Evolutionary conservation across 2,888 invertebrate genomes (phyloP).

Genomic region (Nymphalis urticae): DNA sequence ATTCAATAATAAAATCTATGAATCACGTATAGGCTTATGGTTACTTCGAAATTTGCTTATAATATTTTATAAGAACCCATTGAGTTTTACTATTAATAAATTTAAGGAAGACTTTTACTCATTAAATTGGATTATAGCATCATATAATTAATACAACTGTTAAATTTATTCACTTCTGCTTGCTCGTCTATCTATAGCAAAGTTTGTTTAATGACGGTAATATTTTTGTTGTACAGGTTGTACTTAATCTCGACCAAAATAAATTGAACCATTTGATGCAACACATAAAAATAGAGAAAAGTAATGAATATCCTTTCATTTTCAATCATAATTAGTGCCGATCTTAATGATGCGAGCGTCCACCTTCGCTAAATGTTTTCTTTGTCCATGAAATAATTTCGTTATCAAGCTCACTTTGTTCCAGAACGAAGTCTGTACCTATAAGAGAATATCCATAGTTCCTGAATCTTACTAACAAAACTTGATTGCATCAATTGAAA

Average conservation of each 20-base stretch:
- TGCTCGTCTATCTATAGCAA: background rate
- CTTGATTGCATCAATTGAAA: conserved; percentile 35
- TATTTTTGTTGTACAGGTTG: background rate
- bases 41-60: no score
- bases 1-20: no score
- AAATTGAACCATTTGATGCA: background rate
- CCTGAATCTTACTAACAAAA: conserved; percentile 14
- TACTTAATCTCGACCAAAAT: no score
- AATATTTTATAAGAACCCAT: no score
- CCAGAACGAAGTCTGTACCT: conserved; percentile 14
- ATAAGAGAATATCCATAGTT: conserved; percentile 8
- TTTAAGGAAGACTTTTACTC: no score
- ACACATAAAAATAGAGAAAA: background rate
- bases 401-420: conserved; percentile 28
- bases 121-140: no score
- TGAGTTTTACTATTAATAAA: no score
- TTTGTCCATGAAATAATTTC: conserved; percentile 38
- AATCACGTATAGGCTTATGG: no score
- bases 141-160: background rate
- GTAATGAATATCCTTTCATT: background rate
- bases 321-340: conserved; percentile 8
- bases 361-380: conserved; percentile 33
- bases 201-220: background rate
- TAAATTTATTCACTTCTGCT: background rate
- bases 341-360: conserved; percentile 4